These are phyloP conservation scores for Papilio gigon DNA, from an alignment of 2,888 invertebrate genomes.

Conservation along the genomic window DNA sequence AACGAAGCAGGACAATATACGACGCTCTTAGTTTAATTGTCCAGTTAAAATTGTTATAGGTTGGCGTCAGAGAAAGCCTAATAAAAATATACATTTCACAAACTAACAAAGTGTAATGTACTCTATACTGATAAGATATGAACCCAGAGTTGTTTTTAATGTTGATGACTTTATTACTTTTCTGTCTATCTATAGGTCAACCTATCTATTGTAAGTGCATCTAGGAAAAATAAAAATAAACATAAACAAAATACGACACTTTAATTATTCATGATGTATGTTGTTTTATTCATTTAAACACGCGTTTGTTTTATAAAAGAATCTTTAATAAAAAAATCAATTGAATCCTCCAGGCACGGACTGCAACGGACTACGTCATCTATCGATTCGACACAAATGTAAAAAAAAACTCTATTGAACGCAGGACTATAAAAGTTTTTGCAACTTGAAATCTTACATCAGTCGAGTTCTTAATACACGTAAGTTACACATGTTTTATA, in stretches of 20 bases:
- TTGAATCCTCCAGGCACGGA: constrained; percentile 22
- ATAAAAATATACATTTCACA: background rate
- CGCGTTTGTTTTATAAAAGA: constrained; percentile 10
- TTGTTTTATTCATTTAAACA: constrained; percentile 30
- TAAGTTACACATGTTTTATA: constrained; percentile 6
- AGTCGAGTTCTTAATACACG: constrained; percentile 10
- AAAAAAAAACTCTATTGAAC: constrained; percentile 17
- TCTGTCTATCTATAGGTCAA: constrained; percentile 21
- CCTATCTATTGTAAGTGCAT: constrained; percentile 14
- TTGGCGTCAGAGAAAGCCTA: too few relatives aligned
- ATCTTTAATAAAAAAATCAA: background rate
- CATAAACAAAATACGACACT: background rate
- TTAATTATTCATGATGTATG: constrained; percentile 3
- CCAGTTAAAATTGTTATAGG: too few relatives aligned
- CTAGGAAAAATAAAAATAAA: constrained; percentile 18
- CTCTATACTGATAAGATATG: background rate
- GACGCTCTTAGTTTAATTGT: too few relatives aligned
- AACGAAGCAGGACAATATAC: too few relatives aligned
- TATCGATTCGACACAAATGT: constrained; percentile 17
- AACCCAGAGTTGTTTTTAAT: constrained; percentile 16
- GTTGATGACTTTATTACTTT: constrained; percentile 20
- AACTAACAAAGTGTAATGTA: constrained; percentile 15
- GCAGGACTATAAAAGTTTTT: constrained; percentile 22
- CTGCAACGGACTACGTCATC: constrained; percentile 1
- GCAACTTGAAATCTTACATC: constrained; percentile 9